phyloP scores from a whole-genome alignment of 2,797 vertebrate genomes.

The Karalla daura region DNA sequence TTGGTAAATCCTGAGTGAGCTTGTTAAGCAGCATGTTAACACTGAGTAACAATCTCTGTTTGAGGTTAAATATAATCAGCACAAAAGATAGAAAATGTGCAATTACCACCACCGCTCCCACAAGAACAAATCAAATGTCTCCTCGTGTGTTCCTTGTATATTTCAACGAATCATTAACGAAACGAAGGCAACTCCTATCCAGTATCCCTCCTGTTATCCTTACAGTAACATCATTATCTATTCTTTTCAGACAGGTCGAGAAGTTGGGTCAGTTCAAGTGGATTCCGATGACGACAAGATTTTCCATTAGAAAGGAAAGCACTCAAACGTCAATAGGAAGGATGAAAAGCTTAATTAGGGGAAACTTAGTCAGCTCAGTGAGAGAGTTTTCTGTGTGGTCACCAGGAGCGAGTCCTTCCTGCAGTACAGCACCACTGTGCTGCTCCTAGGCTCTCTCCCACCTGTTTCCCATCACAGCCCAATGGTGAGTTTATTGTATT shows the following conservation, averaged over 20 bases:
- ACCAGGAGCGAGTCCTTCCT: constrained; percentile 15
- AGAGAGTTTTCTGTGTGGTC: constrained; percentile 16
- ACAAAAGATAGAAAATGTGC: neutral
- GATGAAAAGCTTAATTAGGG: constrained; percentile 11
- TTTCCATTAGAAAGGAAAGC: neutral
- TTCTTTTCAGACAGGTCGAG: neutral
- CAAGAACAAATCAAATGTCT: constrained; percentile 4
- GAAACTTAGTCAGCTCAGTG: constrained; percentile 2
- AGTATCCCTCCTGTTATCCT: too few relatives aligned
- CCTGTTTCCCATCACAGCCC: constrained; percentile 49
- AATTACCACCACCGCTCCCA: constrained; percentile 1
- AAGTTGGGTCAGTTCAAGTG: neutral
- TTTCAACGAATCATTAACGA: neutral
- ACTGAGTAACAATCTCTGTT: constrained; percentile 8
- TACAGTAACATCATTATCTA: neutral
- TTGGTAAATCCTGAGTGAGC: constrained; percentile 23
- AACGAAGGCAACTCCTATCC: too few relatives aligned
- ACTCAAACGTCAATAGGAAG: neutral
- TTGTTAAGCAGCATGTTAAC: constrained; percentile 30
- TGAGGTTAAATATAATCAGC: constrained; percentile 10
- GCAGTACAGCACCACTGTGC: neutral
- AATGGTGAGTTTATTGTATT: constrained; percentile 56
- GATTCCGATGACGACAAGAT: neutral
- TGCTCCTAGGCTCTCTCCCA: constrained; percentile 28
- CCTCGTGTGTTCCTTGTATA: neutral